Evolutionary conservation across 2,888 invertebrate genomes (phyloP), one percentile per base, ranked within the genome.

Genomic region (Carpatolechia fugitivella): DNA sequence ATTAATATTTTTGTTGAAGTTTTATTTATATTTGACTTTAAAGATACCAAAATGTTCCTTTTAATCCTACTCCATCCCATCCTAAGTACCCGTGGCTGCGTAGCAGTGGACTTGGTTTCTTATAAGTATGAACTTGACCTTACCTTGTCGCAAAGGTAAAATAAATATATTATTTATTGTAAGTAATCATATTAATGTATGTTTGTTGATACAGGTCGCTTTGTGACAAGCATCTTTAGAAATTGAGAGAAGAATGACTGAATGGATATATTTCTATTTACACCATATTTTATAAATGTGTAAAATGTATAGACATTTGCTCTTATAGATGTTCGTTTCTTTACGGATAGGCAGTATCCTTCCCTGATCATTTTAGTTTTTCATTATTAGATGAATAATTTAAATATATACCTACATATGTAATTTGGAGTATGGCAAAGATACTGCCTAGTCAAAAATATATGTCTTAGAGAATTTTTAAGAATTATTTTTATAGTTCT

Each of bases 101-200:
- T 88, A 89, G 89, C 90, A 84, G 87, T 89, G 89, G 88, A 84
- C 80, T 89, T 89, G 87, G 87, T 89, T 86, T 88, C 87, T 83
- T 80, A 78, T 87, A 86, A 82, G 85, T 87, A 81, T 81, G 72
- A 70, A 71, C 70, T 70, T 80, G 72, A 78, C 38, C 77, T 79
- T 82, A 81, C 85, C 87, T 90, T 89, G 85, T 88, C 83, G 80
- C 85, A 84, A 87, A 88, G 89, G 82, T 86, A 85, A 85, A 74
- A 70, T 70, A 65, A 70, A 65, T 61, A 63, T 69, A 68, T 65
- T 66, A 71, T 64, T 64, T 68, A 73, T 73, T 64, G 66, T 69
- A 64, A 65, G 64, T 72, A 29, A 50, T 20, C 8, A 29, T 46
- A 30, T 41, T 51, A 51, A 16, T 52, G 18, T 30, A 65, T 63